A percentile compares a stretch with the other conserved stretches of the same genome.
Conservation (phyloP, 2,888 invertebrate species). For the Drosophila buzzatii region DNA sequence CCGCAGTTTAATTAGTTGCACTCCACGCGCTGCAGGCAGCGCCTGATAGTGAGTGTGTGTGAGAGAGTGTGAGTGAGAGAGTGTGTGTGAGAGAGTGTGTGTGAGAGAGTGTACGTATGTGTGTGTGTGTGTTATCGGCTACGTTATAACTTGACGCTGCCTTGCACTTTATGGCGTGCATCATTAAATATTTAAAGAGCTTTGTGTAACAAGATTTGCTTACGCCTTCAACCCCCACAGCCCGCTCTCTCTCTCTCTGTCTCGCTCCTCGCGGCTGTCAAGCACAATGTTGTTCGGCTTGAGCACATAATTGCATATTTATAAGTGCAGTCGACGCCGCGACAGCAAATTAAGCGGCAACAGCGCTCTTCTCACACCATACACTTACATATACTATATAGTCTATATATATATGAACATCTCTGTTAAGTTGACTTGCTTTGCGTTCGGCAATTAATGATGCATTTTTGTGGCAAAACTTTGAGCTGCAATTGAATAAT, state of each 20-base stretch:
- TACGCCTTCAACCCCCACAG: conserved; percentile 34
- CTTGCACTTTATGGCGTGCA: conserved; percentile 66
- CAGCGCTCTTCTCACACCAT: not conserved
- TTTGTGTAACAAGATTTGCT: conserved; percentile 76
- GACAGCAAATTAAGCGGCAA: conserved; percentile 65
- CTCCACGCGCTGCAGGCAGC: conserved; percentile 33
- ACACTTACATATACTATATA: not conserved
- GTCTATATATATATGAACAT: not conserved
- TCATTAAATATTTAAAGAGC: conserved; percentile 78
- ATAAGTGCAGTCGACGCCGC: conserved; percentile 63
- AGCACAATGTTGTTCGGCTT: conserved; percentile 64
- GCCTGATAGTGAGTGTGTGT: conserved; percentile 1
- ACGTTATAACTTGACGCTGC: conserved; percentile 64
- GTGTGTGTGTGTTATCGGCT: conserved; percentile 43
- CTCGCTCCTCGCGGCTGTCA: conserved; percentile 12
- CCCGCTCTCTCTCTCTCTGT: no score
- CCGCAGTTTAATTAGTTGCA: conserved; percentile 73
- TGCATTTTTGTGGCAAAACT: conserved; percentile 52
- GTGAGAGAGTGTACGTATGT: conserved; percentile 1
- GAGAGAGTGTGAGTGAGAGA: not conserved
- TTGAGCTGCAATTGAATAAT: conserved; percentile 49
- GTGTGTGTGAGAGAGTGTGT: not conserved
- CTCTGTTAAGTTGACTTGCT: conserved; percentile 16
- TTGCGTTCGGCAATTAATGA: conserved; percentile 63
- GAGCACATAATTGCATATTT: conserved; percentile 77